A percentile compares a stretch with the other conserved stretches of the same genome.
phyloP scores from a whole-genome alignment of 1,140 invertebrate genomes.

The Agraylea sexmaculata region DNA sequence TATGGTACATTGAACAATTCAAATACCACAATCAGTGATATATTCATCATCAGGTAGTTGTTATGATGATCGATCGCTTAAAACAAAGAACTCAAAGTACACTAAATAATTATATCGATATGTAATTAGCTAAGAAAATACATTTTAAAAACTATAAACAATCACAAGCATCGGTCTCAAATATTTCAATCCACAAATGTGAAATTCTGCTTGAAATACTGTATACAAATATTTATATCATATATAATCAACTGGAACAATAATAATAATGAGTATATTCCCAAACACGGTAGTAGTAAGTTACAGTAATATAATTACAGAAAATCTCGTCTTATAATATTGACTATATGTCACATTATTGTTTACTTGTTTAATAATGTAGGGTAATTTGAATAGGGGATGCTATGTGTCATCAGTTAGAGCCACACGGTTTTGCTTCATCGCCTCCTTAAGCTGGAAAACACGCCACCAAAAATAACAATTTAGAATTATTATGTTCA shows the following conservation, averaged over 20 bases:
- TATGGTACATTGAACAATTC: no score
- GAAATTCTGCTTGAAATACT: slow-evolving; percentile 1
- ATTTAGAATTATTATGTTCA: no score
- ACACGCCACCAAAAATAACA: slow-evolving; percentile 20
- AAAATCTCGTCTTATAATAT: slow-evolving; percentile 15
- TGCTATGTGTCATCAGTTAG: slow-evolving; percentile 19
- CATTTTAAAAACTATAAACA: no score
- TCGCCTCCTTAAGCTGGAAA: slow-evolving; percentile 19
- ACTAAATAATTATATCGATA: no score
- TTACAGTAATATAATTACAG: slow-evolving; percentile 11
- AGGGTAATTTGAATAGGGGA: slow-evolving; percentile 18
- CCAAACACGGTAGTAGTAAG: slow-evolving; percentile 4
- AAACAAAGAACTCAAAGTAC: no score
- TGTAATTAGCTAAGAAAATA: no score
- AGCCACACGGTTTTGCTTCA: slow-evolving; percentile 15
- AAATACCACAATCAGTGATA: no score
- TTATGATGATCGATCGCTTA: no score
- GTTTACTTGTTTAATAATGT: slow-evolving; percentile 14
- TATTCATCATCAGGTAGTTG: no score
- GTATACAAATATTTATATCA: slow-evolving; percentile 5
- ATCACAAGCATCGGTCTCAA: slow-evolving; percentile 8
- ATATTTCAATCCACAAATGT: slow-evolving; percentile 9
- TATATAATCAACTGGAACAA: slow-evolving; percentile 10
- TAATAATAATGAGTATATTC: slow-evolving; percentile 7
- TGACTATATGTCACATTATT: slow-evolving; percentile 18